phyloP scores from a whole-genome alignment of 1,140 invertebrate species.

The Drosophila arizonae region DNA sequence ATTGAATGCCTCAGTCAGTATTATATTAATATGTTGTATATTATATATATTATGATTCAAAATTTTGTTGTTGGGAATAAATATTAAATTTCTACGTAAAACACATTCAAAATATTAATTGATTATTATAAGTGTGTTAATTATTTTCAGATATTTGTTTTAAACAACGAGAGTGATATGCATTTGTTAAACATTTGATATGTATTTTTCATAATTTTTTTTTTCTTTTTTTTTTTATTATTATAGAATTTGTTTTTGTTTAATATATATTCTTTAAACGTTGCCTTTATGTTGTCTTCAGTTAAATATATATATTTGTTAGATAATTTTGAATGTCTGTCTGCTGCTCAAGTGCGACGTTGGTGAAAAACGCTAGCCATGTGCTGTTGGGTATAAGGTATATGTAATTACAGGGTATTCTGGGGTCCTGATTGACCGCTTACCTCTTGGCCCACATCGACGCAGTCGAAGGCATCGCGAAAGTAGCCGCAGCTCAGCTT shows the following conservation, averaged over 20 bases:
- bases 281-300: slow-evolving; percentile 10
- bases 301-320: background rate
- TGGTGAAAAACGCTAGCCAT: slow-evolving; percentile 38
- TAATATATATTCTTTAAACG: slow-evolving; percentile 31
- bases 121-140: slow-evolving; percentile 25
- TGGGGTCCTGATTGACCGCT: background rate
- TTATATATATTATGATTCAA: background rate
- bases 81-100: slow-evolving; percentile 49
- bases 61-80: slow-evolving; percentile 7
- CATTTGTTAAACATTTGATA: slow-evolving; percentile 54
- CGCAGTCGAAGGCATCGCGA: slow-evolving; percentile 94
- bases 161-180: slow-evolving; percentile 60
- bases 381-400: slow-evolving; percentile 8
- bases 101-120: slow-evolving; percentile 50
- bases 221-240: slow-evolving; percentile 17
- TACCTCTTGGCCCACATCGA: slow-evolving; percentile 84
- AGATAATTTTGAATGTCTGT: too few species aligned
- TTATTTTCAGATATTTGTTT: slow-evolving; percentile 40
- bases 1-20: slow-evolving; percentile 81
- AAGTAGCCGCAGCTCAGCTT: slow-evolving; percentile 94
- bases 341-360: slow-evolving; percentile 37
- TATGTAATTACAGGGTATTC: background rate
- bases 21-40: slow-evolving; percentile 13
- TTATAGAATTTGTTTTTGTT: background rate
- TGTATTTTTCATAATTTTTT: slow-evolving; percentile 25